Evolutionary conservation across 2,797 vertebrate genomes (phyloP), one percentile per base, ranked within the genome.

Genomic region (Halcyon badia): DNA sequence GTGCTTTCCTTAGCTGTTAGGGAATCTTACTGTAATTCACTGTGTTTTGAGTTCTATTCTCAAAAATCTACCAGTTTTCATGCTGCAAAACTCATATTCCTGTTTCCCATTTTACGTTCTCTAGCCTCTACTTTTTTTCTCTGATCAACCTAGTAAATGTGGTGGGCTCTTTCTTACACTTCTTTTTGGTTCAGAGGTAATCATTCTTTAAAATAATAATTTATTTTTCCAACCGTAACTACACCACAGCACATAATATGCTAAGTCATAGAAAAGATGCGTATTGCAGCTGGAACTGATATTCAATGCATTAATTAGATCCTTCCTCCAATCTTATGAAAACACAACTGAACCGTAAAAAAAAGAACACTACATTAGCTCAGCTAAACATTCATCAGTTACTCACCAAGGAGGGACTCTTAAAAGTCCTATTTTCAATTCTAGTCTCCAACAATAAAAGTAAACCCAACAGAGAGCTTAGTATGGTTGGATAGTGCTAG

Each of bases 251-350:
- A 69, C 26, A 85, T 49, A 94, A 94, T 88, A 76, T 75, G 77
- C 77, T 39, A 94, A 87, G 57, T 77, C 79, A 87, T 58, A 89
- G 69, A 66, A 72, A 82, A 92, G 83, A n/a, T 51, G 5, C 7
- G 31, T 65, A 30, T 76, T 89, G 26, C 83, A 94, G 49, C 83
- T 96, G 91, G 89, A 94, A 83, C 28, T 89, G 64, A 70, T 97
- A 78, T 20, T 80, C 11, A 7, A 28, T 89, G 80, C 42, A 66
- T 91, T 96, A 94, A 97, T 96, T 95, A 87, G 68, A 83, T 89
- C 33, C 78, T 94, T 95, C 68, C 87, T 89, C 44, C 73, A 69
- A 57, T 79, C 68, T 88, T 88, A 64, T 17, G 54, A 71, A 95
- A 90, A 86, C 8, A 41, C 41, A 94, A 87, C n/a, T 91, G 87